Conservation (phyloP, 2,888 invertebrate genomes). For the Bellardia pandia region DNA sequence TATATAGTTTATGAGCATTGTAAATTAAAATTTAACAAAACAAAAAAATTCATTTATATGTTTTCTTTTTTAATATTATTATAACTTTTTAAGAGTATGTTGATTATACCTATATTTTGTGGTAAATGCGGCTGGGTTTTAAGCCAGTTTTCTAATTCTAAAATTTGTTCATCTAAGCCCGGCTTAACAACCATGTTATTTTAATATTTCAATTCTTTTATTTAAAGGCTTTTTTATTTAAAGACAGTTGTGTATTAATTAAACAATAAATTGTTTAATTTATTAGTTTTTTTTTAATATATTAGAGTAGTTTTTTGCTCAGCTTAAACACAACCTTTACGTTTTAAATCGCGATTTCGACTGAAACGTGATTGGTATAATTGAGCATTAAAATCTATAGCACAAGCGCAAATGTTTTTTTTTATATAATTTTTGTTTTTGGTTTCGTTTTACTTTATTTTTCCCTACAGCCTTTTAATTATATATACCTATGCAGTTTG, state of each 20-base stretch:
- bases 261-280: not conserved
- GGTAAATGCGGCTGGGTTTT: slow-evolving; percentile 88
- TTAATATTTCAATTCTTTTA: not conserved
- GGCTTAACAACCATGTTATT: slow-evolving; percentile 69
- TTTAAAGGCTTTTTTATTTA: not conserved
- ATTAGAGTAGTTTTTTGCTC: not conserved
- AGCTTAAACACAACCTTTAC: slow-evolving; percentile 47
- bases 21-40: no score
- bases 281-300: slow-evolving; percentile 6
- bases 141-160: slow-evolving; percentile 85
- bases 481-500: not conserved
- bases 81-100: not conserved
- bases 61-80: no score
- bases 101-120: slow-evolving; percentile 86
- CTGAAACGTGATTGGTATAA: slow-evolving; percentile 66
- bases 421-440: not conserved
- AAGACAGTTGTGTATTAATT: slow-evolving; percentile 12
- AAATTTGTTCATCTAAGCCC: slow-evolving; percentile 75
- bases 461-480: not conserved
- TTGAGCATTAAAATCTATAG: slow-evolving; percentile 37
- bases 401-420: slow-evolving; percentile 27
- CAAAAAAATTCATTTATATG: no score
- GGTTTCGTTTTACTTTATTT: not conserved
- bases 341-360: slow-evolving; percentile 67
- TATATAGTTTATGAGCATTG: not conserved